Evolutionary conservation across 2,113 vertebrate genomes (phyloP), one percentile per base, ranked within the genome.

Genomic region (Thymallus thymallus): DNA sequence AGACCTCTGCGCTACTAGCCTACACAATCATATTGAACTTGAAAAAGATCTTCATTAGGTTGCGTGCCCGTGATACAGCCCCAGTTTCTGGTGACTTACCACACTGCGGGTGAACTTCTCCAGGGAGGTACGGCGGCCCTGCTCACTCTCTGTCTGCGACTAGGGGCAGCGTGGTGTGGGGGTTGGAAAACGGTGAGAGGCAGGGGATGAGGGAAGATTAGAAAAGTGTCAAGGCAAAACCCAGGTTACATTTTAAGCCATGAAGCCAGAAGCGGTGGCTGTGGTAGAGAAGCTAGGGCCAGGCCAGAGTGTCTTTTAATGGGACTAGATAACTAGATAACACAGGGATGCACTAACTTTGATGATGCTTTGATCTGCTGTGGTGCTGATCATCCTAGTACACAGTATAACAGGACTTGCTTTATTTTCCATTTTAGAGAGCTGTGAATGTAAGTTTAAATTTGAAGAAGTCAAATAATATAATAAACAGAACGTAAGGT

Each of bases 71-170:
- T 89, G 86, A 81, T 71, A 79, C 82, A 84, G 87, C 88, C 85
- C 75, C 84, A 79, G 84, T 83, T 79, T 76, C 80, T 70, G 73
- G 78, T 84, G 90, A 98, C 96, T 97, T 95, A 98, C 96, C 97
- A 98, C 89, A 1, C 95, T 97, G 94, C 95, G 96, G 84, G 96
- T 98, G 94, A 98, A 97, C 92, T 98, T 98, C 96, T 98, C 96
- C 96, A 98, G 89, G 92, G 97, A 98, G 91, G 96, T 98, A 93
- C 97, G 96, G 92, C 96, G 95, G 91, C 95, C 96, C 95, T 96
- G 96, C 86, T 96, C 95, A 92, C 94, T 96, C 91, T 97, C 96
- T 93, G 94, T 93, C 95, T 96, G 95, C 92, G 91, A 83, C 87
- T 88, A 86, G 91, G 88, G 73, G 84, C 71, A 80, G 90, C 88